Conservation (phyloP, 2,113 vertebrate genomes). For the Sinocyclocheilus anshuiensis region DNA sequence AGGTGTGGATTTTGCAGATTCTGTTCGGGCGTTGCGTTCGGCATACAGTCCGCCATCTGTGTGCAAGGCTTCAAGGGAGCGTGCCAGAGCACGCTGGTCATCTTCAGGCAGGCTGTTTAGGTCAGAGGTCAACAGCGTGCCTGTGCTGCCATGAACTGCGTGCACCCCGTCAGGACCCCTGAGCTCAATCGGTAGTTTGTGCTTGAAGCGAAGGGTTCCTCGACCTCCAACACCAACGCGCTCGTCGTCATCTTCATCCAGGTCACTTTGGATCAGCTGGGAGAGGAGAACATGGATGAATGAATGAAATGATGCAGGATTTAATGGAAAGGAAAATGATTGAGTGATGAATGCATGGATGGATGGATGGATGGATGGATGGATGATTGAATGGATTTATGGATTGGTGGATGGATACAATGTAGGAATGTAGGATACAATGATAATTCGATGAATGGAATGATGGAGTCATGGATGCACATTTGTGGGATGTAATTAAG, state of each 20-base stretch:
- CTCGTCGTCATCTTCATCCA: conserved; percentile 85
- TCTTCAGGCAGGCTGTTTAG: conserved; percentile 97
- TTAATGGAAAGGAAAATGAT: background rate
- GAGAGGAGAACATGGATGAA: conserved; percentile 50
- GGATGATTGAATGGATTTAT: background rate
- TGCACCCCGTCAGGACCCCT: conserved; percentile 90
- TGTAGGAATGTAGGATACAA: too few relatives aligned
- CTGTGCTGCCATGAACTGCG: conserved; percentile 90
- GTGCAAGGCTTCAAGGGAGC: conserved; percentile 90
- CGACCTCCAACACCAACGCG: conserved; percentile 74
- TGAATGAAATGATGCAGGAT: background rate
- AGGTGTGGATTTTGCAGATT: conserved; percentile 96
- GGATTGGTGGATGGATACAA: too few relatives aligned
- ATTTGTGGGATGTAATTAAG: background rate
- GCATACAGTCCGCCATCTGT: conserved; percentile 80
- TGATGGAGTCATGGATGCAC: too few relatives aligned
- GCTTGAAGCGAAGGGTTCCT: conserved; percentile 89
- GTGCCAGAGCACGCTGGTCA: conserved; percentile 91
- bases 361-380: background rate
- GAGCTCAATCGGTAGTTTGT: conserved; percentile 89
- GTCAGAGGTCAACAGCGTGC: conserved; percentile 92
- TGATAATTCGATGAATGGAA: too few relatives aligned
- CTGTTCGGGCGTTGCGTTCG: conserved; percentile 90
- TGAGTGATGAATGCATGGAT: background rate
- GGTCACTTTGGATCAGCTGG: conserved; percentile 94